These are phyloP conservation scores for Philaethria dido DNA, from an alignment of 2,888 invertebrate species.

Conservation along the genomic window DNA sequence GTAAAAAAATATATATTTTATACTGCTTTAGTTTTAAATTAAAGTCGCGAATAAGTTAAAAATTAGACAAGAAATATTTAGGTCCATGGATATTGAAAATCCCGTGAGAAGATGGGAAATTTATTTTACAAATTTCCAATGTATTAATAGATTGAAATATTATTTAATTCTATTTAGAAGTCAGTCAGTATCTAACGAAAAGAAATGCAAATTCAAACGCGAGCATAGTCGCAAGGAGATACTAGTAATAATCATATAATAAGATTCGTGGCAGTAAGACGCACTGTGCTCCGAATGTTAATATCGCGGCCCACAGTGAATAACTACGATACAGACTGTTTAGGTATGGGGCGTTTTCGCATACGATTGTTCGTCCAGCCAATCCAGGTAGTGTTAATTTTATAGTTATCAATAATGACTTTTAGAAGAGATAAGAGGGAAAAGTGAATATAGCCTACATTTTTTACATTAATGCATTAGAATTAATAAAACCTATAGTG, in stretches of 20 bases:
- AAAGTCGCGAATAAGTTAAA: no score
- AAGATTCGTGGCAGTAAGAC: slow-evolving; percentile 35
- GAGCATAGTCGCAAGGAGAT: slow-evolving; percentile 12
- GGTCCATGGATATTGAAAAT: no score
- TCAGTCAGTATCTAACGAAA: neutral
- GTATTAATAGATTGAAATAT: neutral
- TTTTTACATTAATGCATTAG: no score
- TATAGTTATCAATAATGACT: neutral
- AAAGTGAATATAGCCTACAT: no score
- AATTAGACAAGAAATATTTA: no score
- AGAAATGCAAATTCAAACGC: neutral
- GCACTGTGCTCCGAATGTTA: slow-evolving; percentile 60
- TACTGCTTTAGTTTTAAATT: no score
- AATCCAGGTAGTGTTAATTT: neutral
- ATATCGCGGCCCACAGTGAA: slow-evolving; percentile 47
- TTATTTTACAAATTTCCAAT: neutral
- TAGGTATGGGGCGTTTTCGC: slow-evolving; percentile 30
- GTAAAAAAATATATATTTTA: no score
- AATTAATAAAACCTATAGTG: neutral
- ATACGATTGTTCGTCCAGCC: slow-evolving; percentile 19
- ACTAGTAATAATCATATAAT: slow-evolving; percentile 36
- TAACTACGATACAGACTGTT: slow-evolving; percentile 35
- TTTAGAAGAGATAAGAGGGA: no score
- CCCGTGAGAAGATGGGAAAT: no score
- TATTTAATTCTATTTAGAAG: neutral